Percentiles rank a stretch among this genome's conserved stretches.
These are phyloP conservation scores for Apogon talboti DNA, from an alignment of 2,797 vertebrate species.

Conservation along the genomic window DNA sequence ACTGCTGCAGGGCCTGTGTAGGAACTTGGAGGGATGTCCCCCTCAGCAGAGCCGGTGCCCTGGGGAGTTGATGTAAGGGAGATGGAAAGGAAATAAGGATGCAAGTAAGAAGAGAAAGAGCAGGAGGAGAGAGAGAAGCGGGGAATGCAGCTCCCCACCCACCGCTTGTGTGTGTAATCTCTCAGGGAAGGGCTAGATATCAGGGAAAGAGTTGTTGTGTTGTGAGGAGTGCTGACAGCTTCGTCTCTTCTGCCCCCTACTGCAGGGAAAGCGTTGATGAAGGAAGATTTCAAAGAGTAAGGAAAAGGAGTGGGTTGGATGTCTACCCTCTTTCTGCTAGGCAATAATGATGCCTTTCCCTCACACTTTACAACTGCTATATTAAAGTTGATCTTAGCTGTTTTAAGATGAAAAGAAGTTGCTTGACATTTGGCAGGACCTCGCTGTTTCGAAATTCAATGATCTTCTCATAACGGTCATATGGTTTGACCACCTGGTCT, in stretches of 20 bases:
- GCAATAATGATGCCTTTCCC: constrained; percentile 16
- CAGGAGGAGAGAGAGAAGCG: constrained; percentile 16
- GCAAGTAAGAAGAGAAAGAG: constrained; percentile 36
- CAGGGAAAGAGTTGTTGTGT: constrained; percentile 65
- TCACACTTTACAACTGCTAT: constrained; percentile 7
- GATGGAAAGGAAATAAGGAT: constrained; percentile 49
- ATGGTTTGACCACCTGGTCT: too few species aligned
- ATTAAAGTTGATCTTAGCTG: constrained; percentile 33
- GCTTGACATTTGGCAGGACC: too few species aligned
- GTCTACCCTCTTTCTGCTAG: constrained; percentile 8
- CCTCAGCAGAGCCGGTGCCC: constrained; percentile 48
- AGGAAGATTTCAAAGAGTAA: constrained; percentile 51
- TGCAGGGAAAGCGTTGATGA: constrained; percentile 72
- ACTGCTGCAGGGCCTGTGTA: constrained; percentile 60
- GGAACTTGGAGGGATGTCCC: constrained; percentile 63
- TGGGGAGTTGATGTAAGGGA: constrained; percentile 57
- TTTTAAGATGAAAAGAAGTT: too few species aligned
- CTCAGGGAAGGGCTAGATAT: constrained; percentile 59
- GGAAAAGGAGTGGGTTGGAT: constrained; percentile 15
- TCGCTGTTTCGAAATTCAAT: too few species aligned
- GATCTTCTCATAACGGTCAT: too few species aligned
- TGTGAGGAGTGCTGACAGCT: constrained; percentile 69
- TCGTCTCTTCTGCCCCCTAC: constrained; percentile 82
- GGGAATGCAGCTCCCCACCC: constrained; percentile 67
- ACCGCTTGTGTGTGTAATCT: constrained; percentile 67